A percentile compares a stretch with the other conserved stretches of the same genome.
phyloP scores from a whole-genome alignment of 23 tunicate species.

The Trididemnum miniatum region DNA sequence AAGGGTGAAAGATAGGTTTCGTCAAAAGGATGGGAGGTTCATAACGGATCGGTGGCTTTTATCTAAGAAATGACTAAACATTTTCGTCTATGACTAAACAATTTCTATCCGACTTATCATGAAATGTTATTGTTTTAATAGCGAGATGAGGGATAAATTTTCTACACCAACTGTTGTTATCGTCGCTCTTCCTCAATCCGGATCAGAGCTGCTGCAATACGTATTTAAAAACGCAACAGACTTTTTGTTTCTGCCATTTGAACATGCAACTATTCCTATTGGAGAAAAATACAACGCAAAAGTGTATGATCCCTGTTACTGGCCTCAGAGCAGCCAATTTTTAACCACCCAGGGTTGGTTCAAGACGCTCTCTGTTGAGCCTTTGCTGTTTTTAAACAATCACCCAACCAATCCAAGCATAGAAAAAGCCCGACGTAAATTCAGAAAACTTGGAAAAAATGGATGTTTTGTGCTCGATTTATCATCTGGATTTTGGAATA shows the following conservation, averaged over 20 bases:
- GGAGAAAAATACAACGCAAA: conserved; percentile 14
- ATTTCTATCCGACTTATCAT: no score
- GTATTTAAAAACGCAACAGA: conserved; percentile 59
- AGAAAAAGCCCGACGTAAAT: conserved; percentile 13
- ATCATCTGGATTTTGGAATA: conserved; percentile 77
- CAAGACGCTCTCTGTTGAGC: conserved; percentile 31
- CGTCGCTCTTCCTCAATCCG: conserved; percentile 77
- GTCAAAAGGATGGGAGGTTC: no score
- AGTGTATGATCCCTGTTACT: conserved; percentile 56
- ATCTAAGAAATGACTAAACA: no score
- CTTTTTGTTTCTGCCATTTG: conserved; percentile 42
- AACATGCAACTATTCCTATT: conserved; percentile 33
- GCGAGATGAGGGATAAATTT: not conserved
- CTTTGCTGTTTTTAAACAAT: conserved; percentile 66
- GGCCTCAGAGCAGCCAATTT: conserved; percentile 28
- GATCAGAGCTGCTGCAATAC: conserved; percentile 40
- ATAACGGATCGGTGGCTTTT: no score
- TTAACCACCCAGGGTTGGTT: conserved; percentile 69
- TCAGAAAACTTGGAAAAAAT: conserved; percentile 24
- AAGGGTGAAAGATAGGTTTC: no score
- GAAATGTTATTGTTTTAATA: no score
- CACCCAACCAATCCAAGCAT: conserved; percentile 24
- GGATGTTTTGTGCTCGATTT: conserved; percentile 38
- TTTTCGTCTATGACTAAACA: no score
- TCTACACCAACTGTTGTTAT: conserved; percentile 41